Conservation (phyloP, 1,140 invertebrate genomes). For the Zaprionus africanus region DNA sequence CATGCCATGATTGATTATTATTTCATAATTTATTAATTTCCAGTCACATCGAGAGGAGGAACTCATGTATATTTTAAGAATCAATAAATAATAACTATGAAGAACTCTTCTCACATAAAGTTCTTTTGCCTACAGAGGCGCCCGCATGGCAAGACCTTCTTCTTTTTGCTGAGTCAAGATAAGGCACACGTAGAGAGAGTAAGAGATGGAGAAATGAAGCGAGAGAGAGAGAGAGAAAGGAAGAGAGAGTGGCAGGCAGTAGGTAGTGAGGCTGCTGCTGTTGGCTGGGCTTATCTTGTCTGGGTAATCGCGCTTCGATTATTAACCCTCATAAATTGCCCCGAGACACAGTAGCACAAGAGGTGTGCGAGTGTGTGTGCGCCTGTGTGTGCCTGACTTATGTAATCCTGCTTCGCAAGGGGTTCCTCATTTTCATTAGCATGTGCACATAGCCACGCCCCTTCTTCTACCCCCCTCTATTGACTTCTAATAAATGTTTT, state of each 20-base stretch:
- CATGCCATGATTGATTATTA: constrained; percentile 65
- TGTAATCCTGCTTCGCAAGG: constrained; percentile 39
- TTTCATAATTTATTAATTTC: constrained; percentile 68
- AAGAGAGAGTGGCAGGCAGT: constrained; percentile 9
- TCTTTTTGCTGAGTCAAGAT: constrained; percentile 71
- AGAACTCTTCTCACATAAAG: not conserved
- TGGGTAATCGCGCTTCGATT: constrained; percentile 73
- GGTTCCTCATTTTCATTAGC: constrained; percentile 63
- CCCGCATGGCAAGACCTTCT: constrained; percentile 56
- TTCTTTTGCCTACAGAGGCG: constrained; percentile 13
- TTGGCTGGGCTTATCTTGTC: constrained; percentile 63
- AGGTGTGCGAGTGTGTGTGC: constrained; percentile 15
- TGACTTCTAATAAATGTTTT: constrained; percentile 75
- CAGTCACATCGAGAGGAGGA: constrained; percentile 38
- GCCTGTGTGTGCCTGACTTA: constrained; percentile 30
- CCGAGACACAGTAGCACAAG: constrained; percentile 48
- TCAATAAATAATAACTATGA: constrained; percentile 63
- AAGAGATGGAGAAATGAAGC: not conserved
- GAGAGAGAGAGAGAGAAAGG: not conserved
- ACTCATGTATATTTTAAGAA: constrained; percentile 58
- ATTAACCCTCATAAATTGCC: constrained; percentile 76
- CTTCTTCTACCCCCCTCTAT: no score
- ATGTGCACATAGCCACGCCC: constrained; percentile 31
- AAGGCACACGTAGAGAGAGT: constrained; percentile 26
- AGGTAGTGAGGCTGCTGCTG: constrained; percentile 28